Evolutionary conservation across 2,113 vertebrate genomes (phyloP).

Genomic region (Hypocryptadius cinnamomeus): DNA sequence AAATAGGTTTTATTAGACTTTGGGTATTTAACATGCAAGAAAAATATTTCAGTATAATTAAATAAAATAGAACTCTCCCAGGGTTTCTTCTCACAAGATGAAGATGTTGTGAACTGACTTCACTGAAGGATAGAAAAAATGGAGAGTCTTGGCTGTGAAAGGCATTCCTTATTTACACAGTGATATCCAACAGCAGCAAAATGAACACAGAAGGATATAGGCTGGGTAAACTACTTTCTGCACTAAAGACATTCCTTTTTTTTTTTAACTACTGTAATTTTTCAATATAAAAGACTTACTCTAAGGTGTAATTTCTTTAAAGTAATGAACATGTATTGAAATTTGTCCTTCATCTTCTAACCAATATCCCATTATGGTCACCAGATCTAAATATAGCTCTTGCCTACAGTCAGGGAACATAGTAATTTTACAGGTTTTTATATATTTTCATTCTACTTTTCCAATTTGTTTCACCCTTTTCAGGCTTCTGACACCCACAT

Average conservation of each 20-base stretch:
- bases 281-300: conserved; percentile 39
- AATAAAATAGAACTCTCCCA: not conserved
- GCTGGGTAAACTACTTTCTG: not conserved
- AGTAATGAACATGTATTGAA: conserved; percentile 49
- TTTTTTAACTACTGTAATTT: not conserved
- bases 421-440: conserved; percentile 46
- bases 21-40: not conserved
- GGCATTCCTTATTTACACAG: not conserved
- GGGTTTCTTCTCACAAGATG: not conserved
- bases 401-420: conserved; percentile 30
- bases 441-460: conserved; percentile 60
- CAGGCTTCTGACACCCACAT: conserved; percentile 31
- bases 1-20: not conserved
- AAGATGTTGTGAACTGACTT: not conserved
- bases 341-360: conserved; percentile 42
- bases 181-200: not conserved
- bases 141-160: not conserved
- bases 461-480: conserved; percentile 53
- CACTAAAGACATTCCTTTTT: not conserved
- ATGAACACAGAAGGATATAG: not conserved
- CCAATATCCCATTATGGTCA: conserved; percentile 50
- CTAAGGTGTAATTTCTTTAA: conserved; percentile 46
- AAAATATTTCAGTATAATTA: not conserved
- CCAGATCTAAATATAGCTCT: conserved; percentile 45
- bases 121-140: not conserved